phyloP scores from a whole-genome alignment of 2,888 invertebrate species.

The Diarsia rubi region DNA sequence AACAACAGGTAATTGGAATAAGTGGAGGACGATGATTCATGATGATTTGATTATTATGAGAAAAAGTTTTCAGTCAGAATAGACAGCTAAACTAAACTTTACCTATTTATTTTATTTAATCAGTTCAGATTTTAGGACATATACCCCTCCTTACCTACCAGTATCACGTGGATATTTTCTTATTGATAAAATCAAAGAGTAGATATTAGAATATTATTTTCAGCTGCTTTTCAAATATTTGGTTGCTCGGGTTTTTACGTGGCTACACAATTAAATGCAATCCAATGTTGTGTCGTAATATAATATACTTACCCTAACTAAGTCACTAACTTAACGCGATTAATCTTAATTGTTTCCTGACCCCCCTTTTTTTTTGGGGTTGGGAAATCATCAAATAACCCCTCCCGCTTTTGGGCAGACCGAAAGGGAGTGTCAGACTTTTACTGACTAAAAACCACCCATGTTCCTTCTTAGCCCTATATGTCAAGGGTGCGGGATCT shows the following conservation, averaged over 20 bases:
- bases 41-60: neutral
- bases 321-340: neutral
- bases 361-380: too few relatives aligned
- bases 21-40: neutral
- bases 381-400: too few relatives aligned
- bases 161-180: neutral
- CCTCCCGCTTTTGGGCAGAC: too few relatives aligned
- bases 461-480: too few relatives aligned
- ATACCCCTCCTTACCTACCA: neutral
- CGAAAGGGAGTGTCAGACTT: too few relatives aligned
- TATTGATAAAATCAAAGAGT: neutral
- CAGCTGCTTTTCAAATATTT: neutral
- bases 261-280: neutral
- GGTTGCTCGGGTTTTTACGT: neutral
- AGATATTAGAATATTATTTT: neutral
- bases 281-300: neutral
- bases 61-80: neutral
- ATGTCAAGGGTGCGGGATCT: too few relatives aligned
- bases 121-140: neutral
- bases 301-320: neutral
- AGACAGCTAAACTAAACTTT: too few relatives aligned
- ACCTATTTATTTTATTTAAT: too few relatives aligned
- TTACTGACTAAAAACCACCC: too few relatives aligned
- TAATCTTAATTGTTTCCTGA: neutral
- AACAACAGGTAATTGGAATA: neutral